Evolutionary conservation across 2,797 vertebrate species (phyloP).

Genomic region (Arnoldichthys spilopterus): DNA sequence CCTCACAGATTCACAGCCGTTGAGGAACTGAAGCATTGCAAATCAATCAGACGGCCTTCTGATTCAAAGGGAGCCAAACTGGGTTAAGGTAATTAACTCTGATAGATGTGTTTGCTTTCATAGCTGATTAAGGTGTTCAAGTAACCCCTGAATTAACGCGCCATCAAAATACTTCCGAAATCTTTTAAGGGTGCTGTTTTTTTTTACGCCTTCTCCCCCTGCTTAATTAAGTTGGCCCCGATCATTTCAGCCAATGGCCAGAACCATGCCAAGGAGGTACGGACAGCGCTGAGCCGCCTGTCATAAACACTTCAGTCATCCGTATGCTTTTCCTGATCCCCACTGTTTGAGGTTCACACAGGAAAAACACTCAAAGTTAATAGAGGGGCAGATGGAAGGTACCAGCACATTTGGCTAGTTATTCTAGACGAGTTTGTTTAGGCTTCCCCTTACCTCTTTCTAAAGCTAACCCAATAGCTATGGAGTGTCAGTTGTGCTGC

Average conservation of each 20-base stretch:
- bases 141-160: constrained; percentile 73
- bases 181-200: constrained; percentile 68
- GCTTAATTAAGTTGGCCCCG: constrained; percentile 72
- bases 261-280: constrained; percentile 61
- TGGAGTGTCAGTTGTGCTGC: constrained; percentile 2
- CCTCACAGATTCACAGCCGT: constrained; percentile 62
- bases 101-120: constrained; percentile 80
- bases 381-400: constrained; percentile 54
- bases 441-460: neutral
- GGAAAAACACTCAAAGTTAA: constrained; percentile 55
- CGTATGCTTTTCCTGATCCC: constrained; percentile 44
- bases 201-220: constrained; percentile 68
- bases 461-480: neutral
- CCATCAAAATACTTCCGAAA: constrained; percentile 76
- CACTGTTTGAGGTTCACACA: constrained; percentile 53
- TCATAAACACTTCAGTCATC: constrained; percentile 64
- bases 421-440: constrained; percentile 53
- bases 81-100: constrained; percentile 75
- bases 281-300: constrained; percentile 59
- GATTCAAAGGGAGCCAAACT: constrained; percentile 74
- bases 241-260: constrained; percentile 70
- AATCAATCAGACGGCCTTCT: constrained; percentile 70
- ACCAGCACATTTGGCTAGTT: constrained; percentile 45
- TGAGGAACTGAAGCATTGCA: constrained; percentile 71
- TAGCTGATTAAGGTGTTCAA: constrained; percentile 77